Percentiles rank a stretch among this genome's conserved stretches.
phyloP scores from a whole-genome alignment of 2,888 invertebrate genomes.

The Pediacus dermestoides region DNA sequence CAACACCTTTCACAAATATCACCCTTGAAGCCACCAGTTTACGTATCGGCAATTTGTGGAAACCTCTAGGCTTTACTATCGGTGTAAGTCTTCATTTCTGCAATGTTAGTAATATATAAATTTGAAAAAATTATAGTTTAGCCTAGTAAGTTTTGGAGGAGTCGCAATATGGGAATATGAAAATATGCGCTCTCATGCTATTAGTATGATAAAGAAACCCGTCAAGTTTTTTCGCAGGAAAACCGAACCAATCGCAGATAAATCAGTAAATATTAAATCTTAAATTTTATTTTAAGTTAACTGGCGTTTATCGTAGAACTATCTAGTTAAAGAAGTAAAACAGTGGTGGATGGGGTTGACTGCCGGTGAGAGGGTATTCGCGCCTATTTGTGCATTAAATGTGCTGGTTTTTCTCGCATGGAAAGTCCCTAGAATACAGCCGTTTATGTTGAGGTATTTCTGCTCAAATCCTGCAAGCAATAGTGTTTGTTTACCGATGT shows the following conservation, averaged over 20 bases:
- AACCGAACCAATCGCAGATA: slow-evolving; percentile 24
- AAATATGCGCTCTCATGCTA: slow-evolving; percentile 57
- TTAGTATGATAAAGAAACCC: slow-evolving; percentile 53
- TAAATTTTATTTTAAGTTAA: slow-evolving; percentile 5
- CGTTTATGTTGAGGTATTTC: slow-evolving; percentile 80
- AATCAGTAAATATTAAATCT: slow-evolving; percentile 23
- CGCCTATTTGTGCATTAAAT: slow-evolving; percentile 76
- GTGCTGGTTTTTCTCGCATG: slow-evolving; percentile 76
- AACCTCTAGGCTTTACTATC: slow-evolving; percentile 63
- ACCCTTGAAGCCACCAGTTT: slow-evolving; percentile 51
- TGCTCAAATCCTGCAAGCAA: slow-evolving; percentile 75
- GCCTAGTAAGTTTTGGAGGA: slow-evolving; percentile 64
- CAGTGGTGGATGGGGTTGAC: slow-evolving; percentile 71
- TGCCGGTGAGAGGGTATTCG: slow-evolving; percentile 74
- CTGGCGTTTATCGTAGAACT: slow-evolving; percentile 37
- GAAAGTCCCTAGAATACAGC: slow-evolving; percentile 69
- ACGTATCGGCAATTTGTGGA: slow-evolving; percentile 52
- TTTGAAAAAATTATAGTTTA: slow-evolving; percentile 42
- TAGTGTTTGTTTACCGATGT: slow-evolving; percentile 80
- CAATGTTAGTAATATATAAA: slow-evolving; percentile 12
- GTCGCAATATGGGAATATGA: slow-evolving; percentile 91
- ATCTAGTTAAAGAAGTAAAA: slow-evolving; percentile 45
- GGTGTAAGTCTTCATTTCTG: slow-evolving; percentile 51
- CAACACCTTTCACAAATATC: slow-evolving; percentile 49
- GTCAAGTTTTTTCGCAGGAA: slow-evolving; percentile 53